These are phyloP conservation scores for Apeltes quadracus DNA, from an alignment of 2,113 vertebrate species.

Conservation along the genomic window DNA sequence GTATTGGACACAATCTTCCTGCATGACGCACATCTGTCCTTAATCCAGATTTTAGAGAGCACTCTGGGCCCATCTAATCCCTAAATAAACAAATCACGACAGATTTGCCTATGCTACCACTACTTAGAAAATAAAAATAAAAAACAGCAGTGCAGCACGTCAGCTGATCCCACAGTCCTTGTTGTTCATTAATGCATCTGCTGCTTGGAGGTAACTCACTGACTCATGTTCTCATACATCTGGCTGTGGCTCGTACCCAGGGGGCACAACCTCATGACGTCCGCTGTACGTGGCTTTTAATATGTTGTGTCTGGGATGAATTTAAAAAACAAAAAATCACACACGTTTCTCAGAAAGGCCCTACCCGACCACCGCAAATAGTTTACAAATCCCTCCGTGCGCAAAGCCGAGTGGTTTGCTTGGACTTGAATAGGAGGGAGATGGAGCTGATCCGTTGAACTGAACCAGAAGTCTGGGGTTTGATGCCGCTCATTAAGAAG, in stretches of 20 bases:
- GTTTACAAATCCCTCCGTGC: conserved; percentile 31
- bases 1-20: conserved; percentile 46
- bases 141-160: conserved; percentile 16
- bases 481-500: background rate
- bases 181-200: conserved; percentile 35
- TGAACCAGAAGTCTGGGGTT: conserved; percentile 17
- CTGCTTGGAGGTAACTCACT: conserved; percentile 36
- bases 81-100: conserved; percentile 54
- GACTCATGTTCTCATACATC: conserved; percentile 40
- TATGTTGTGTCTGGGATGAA: conserved; percentile 26
- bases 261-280: conserved; percentile 1
- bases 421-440: conserved; percentile 30
- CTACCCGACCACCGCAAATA: background rate
- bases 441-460: conserved; percentile 25
- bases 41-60: conserved; percentile 62
- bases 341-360: conserved; percentile 19
- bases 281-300: conserved; percentile 2
- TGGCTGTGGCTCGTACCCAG: conserved; percentile 19
- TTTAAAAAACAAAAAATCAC: conserved; percentile 37
- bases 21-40: conserved; percentile 41
- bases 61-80: conserved; percentile 56
- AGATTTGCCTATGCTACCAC: conserved; percentile 42
- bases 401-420: conserved; percentile 19
- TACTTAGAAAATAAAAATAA: conserved; percentile 31
- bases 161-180: conserved; percentile 33